phyloP scores from a whole-genome alignment of 2,113 vertebrate genomes.

The Psettodes erumei region DNA sequence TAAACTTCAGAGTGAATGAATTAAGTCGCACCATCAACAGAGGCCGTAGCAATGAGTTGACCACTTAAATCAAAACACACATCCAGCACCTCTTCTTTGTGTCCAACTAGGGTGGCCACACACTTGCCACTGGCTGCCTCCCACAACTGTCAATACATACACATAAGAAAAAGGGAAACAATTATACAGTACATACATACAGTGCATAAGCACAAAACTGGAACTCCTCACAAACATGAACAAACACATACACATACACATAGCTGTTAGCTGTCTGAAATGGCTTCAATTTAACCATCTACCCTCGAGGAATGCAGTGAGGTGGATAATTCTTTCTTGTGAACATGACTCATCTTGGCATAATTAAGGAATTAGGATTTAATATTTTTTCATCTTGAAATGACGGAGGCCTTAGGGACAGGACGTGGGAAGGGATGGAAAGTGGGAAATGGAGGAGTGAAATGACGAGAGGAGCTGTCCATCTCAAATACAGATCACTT shows the following conservation, averaged over 20 bases:
- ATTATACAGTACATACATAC: neutral
- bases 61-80: conserved; percentile 93
- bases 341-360: conserved; percentile 62
- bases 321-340: conserved; percentile 50
- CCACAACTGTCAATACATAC: conserved; percentile 87
- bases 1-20: neutral
- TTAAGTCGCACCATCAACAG: conserved; percentile 88
- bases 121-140: conserved; percentile 84
- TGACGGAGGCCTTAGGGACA: conserved; percentile 38
- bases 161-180: conserved; percentile 1
- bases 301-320: conserved; percentile 33
- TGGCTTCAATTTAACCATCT: conserved; percentile 36
- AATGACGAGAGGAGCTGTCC: conserved; percentile 8
- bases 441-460: conserved; percentile 5
- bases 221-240: neutral
- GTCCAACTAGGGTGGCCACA: conserved; percentile 87
- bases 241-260: neutral
- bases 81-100: conserved; percentile 91
- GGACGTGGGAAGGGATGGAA: conserved; percentile 11
- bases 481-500: neutral
- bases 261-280: conserved; percentile 23
- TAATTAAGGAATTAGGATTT: conserved; percentile 69
- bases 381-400: conserved; percentile 51
- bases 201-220: conserved; percentile 1
- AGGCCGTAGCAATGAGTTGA: conserved; percentile 91